phyloP scores from a whole-genome alignment of 2,113 vertebrate species.

The Barnardius zonarius region DNA sequence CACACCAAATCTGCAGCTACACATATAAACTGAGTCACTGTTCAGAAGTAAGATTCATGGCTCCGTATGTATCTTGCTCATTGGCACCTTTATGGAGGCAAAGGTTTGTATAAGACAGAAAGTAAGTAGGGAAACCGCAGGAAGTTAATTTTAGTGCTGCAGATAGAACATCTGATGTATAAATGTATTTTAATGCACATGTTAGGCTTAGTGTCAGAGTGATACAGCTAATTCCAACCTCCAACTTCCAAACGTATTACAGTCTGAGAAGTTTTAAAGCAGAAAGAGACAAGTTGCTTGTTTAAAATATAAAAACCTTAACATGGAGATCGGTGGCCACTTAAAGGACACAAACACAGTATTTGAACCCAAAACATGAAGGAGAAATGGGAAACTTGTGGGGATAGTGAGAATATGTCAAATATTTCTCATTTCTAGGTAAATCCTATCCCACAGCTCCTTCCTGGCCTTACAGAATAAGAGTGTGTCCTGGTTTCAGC shows the following conservation, averaged over 20 bases:
- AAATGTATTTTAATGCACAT: background rate
- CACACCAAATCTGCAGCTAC: background rate
- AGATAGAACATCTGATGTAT: background rate
- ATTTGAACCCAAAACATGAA: background rate
- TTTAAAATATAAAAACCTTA: background rate
- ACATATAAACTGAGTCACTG: background rate
- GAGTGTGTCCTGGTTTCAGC: background rate
- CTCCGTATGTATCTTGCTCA: background rate
- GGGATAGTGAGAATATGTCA: background rate
- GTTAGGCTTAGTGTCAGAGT: background rate
- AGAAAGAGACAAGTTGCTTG: background rate
- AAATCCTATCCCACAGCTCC: background rate
- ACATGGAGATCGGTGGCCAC: background rate
- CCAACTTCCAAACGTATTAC: background rate
- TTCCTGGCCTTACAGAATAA: background rate
- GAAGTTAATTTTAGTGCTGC: background rate
- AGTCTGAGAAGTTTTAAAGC: background rate
- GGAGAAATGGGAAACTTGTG: background rate
- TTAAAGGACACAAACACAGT: background rate
- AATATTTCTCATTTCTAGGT: background rate
- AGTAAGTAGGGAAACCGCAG: background rate
- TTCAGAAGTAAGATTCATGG: background rate
- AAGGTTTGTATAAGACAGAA: background rate
- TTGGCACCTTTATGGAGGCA: background rate
- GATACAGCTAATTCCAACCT: background rate